phyloP scores from a whole-genome alignment of 2,888 invertebrate species.

The Habrosyne pyritoides region DNA sequence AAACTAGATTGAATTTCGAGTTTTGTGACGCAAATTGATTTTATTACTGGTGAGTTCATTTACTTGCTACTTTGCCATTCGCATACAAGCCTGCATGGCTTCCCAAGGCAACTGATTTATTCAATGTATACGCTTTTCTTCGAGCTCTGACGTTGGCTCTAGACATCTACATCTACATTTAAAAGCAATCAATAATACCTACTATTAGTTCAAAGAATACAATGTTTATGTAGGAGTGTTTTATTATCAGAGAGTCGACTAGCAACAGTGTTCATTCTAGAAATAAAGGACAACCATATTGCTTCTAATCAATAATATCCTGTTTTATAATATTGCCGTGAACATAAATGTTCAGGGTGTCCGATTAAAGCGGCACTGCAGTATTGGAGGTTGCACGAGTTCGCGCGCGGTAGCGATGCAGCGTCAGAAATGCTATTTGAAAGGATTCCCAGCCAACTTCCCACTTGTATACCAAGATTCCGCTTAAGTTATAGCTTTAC shows the following conservation, averaged over 20 bases:
- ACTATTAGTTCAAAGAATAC: too few relatives aligned
- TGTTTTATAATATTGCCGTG: too few relatives aligned
- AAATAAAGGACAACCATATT: too few relatives aligned
- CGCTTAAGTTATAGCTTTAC: conserved; percentile 32
- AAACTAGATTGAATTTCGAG: conserved; percentile 29
- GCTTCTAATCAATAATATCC: too few relatives aligned
- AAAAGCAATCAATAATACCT: neutral
- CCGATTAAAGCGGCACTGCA: conserved; percentile 27
- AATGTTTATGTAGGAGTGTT: too few relatives aligned
- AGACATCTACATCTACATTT: neutral
- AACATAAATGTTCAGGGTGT: conserved; percentile 12
- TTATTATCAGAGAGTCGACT: too few relatives aligned
- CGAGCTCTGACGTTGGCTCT: neutral
- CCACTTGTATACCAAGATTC: conserved; percentile 26
- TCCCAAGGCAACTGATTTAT: conserved; percentile 25
- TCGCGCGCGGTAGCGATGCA: conserved; percentile 18
- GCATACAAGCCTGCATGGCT: conserved; percentile 24
- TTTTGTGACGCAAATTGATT: conserved; percentile 35
- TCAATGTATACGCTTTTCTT: neutral
- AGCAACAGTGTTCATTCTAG: too few relatives aligned
- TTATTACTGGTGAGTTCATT: conserved; percentile 35
- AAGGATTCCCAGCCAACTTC: conserved; percentile 39
- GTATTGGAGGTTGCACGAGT: conserved; percentile 11
- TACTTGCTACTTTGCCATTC: conserved; percentile 23
- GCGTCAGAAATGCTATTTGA: conserved; percentile 32